phyloP scores from a whole-genome alignment of 2,113 vertebrate species.

The Nestor notabilis region DNA sequence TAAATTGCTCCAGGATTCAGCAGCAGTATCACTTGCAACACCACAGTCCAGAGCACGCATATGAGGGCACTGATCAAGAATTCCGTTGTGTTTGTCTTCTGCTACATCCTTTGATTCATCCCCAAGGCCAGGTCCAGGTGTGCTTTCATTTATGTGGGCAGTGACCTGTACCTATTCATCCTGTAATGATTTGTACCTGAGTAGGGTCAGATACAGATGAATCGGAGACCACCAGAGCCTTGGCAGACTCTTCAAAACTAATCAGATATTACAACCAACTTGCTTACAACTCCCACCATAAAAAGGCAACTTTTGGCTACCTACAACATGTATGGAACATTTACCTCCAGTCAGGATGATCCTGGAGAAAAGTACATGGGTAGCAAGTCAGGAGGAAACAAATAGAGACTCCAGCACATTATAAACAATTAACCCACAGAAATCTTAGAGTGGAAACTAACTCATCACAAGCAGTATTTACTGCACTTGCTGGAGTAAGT shows the following conservation, averaged over 20 bases:
- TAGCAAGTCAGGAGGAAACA: not conserved
- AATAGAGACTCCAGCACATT: not conserved
- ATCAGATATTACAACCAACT: not conserved
- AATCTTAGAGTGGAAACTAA: not conserved
- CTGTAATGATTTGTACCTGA: rapidly evolving
- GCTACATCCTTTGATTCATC: not conserved
- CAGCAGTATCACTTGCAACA: not conserved
- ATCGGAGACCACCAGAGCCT: not conserved
- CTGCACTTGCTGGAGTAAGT: not conserved
- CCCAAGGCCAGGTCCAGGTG: not conserved
- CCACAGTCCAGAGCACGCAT: not conserved
- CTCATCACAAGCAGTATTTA: not conserved
- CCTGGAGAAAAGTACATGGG: not conserved
- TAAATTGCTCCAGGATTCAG: not conserved
- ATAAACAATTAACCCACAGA: not conserved
- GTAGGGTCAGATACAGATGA: not conserved
- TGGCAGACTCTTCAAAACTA: not conserved
- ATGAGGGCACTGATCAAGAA: not conserved
- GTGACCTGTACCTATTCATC: not conserved
- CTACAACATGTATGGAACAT: not conserved
- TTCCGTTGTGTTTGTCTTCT: not conserved
- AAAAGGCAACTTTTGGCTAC: not conserved
- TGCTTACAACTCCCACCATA: not conserved
- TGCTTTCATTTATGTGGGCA: not conserved
- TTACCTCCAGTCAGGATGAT: not conserved